Conservation (phyloP, 1,140 invertebrate species). For the Diprion similis region DNA sequence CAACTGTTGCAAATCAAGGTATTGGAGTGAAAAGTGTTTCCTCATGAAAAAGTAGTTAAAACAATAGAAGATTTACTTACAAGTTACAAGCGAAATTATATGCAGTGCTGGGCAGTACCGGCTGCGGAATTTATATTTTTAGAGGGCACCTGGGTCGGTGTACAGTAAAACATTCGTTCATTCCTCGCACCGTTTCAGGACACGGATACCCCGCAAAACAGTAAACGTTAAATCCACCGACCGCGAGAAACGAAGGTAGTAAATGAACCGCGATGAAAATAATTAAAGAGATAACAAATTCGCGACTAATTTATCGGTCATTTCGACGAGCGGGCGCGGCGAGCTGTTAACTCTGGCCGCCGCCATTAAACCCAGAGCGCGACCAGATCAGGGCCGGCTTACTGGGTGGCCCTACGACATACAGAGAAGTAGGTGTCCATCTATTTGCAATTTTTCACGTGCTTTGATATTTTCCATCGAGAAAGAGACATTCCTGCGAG, state of each 20-base stretch:
- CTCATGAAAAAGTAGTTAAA: neutral
- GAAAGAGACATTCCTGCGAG: no score
- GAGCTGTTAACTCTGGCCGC: slow-evolving; percentile 50
- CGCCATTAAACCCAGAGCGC: slow-evolving; percentile 51
- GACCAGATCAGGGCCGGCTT: slow-evolving; percentile 34
- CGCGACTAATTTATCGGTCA: slow-evolving; percentile 21
- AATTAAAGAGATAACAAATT: slow-evolving; percentile 12
- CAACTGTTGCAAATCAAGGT: neutral
- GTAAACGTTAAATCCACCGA: neutral
- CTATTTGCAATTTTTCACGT: neutral
- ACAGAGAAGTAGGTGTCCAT: neutral
- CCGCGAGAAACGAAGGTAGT: slow-evolving; percentile 20
- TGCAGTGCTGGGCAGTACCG: slow-evolving; percentile 37
- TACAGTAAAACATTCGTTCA: neutral
- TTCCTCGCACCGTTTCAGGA: neutral
- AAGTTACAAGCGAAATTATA: slow-evolving; percentile 25
- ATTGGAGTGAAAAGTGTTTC: neutral
- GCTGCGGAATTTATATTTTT: slow-evolving; percentile 54
- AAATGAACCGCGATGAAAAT: slow-evolving; percentile 15
- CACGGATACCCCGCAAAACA: no score
- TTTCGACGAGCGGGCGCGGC: slow-evolving; percentile 47
- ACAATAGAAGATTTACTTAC: neutral
- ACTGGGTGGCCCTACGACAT: neutral
- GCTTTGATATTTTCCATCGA: no score
- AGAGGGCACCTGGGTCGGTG: slow-evolving; percentile 49